A percentile compares a stretch with the other conserved stretches of the same genome.
These are phyloP conservation scores for Drosophila rellima DNA, from an alignment of 2,888 invertebrate genomes.

Conservation along the genomic window DNA sequence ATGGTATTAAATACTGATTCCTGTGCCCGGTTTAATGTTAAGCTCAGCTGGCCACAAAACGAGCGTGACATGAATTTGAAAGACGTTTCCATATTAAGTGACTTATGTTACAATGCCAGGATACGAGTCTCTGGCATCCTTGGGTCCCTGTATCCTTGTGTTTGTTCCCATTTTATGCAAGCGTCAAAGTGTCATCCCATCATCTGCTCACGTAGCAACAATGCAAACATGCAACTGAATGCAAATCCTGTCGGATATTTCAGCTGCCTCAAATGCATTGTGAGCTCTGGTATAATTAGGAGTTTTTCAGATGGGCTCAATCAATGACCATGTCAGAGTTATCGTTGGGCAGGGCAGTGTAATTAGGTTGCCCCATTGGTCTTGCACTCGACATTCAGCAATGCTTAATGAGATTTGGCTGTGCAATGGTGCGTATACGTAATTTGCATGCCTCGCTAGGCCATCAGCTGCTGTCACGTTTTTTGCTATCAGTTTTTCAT, in stretches of 20 bases:
- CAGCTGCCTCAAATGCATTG: slow-evolving; percentile 8
- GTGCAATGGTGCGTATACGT: slow-evolving; percentile 63
- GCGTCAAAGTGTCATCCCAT: slow-evolving; percentile 69
- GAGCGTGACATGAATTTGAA: slow-evolving; percentile 46
- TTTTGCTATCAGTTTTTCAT: slow-evolving; percentile 1
- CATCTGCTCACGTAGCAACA: slow-evolving; percentile 46
- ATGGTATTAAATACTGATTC: slow-evolving; percentile 11
- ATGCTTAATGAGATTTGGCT: slow-evolving; percentile 61
- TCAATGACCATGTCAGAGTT: slow-evolving; percentile 34
- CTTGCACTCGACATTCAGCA: slow-evolving; percentile 5
- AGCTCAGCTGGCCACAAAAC: slow-evolving; percentile 41
- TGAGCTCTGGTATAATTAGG: slow-evolving; percentile 47
- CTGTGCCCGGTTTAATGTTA: slow-evolving; percentile 13
- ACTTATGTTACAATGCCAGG: slow-evolving; percentile 52
- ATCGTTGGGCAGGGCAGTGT: slow-evolving; percentile 21
- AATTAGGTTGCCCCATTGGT: slow-evolving; percentile 51
- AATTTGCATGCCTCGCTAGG: slow-evolving; percentile 25
- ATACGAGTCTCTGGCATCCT: slow-evolving; percentile 15
- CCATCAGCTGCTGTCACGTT: slow-evolving; percentile 33
- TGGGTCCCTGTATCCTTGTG: slow-evolving; percentile 27
- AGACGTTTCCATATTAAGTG: slow-evolving; percentile 58
- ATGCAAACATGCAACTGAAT: slow-evolving; percentile 31
- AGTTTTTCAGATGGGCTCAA: slow-evolving; percentile 33
- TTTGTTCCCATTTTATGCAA: slow-evolving; percentile 51
- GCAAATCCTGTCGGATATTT: slow-evolving; percentile 53